Evolutionary conservation across 2,797 vertebrate species (phyloP).

Genomic region (Martes flavigula): DNA sequence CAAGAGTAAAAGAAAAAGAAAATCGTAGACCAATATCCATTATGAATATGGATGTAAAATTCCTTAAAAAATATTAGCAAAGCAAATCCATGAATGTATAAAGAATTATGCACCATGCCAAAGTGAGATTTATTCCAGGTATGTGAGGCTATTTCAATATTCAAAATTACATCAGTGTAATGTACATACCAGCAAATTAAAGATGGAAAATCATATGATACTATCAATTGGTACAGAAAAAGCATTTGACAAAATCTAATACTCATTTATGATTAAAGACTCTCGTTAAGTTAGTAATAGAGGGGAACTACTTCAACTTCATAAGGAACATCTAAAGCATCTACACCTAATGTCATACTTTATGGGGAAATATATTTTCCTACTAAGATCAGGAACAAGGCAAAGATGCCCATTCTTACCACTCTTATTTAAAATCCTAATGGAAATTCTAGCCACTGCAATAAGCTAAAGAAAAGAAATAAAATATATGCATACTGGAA

Average conservation of each 20-base stretch:
- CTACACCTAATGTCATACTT: background rate
- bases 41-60: background rate
- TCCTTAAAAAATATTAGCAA: conserved; percentile 29
- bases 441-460: background rate
- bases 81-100: background rate
- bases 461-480: background rate
- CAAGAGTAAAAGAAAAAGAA: background rate
- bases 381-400: background rate
- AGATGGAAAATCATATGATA: background rate
- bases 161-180: background rate
- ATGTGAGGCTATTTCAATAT: background rate
- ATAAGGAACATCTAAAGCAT: background rate
- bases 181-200: background rate
- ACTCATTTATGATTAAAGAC: background rate
- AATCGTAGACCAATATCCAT: background rate
- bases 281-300: conserved; percentile 5
- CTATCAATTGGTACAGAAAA: background rate
- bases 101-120: background rate
- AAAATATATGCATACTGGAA: background rate
- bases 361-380: background rate
- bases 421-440: background rate
- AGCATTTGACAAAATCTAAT: background rate
- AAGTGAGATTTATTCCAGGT: background rate
- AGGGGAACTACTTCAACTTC: background rate
- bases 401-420: background rate